Evolutionary conservation across 2,113 vertebrate species (phyloP), one percentile per base, ranked within the genome.

Genomic region (Calcarius ornatus): DNA sequence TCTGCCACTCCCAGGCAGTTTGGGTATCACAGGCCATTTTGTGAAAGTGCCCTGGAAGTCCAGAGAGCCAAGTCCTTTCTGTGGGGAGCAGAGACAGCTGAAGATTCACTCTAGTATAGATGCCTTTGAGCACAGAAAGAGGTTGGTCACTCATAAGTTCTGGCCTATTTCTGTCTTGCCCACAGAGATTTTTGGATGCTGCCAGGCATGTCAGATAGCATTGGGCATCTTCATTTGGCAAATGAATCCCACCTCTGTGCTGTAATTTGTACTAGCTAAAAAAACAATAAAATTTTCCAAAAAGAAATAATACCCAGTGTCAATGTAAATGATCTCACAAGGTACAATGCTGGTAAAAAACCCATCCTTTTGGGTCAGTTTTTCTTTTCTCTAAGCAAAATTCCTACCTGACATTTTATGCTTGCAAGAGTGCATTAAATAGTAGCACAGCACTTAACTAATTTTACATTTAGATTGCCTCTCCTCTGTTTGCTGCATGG

Each of bases 391-490:
- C 38, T 22, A 50, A 88, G 64, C 17, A 81, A 57, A 85, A 90
- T 42, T 90, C 47, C 51, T 53, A 25, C 42, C 57, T 70, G 53
- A 35, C 47, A 43, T 91, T 91, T 94, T 59, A 79, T 65, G 57
- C 21, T 75, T 51, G 45, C 51, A 86, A 73, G n/a, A 28, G 11
- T 64, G 11, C 35, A 84, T 84, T 78, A 89, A 86, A 88, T 38
- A 78, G 65, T 11, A 84, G 50, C 65, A 68, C 48, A 71, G 79
- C 63, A 81, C 88, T 90, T 94, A 90, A 91, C 73, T 73, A 77
- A 64, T 79, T 94, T 96, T 64, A 80, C 75, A 95, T 90, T 90
- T 90, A 81, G 70, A 93, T 86, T 70, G 86, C 73, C 11, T 95
- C 42, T 81, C 30, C 15, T 21, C 9, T 24, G n/a, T 90, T 71